Base-by-base conservation (phyloP, 2,888 invertebrate species). In the Pristionchus arcanus region DNA sequence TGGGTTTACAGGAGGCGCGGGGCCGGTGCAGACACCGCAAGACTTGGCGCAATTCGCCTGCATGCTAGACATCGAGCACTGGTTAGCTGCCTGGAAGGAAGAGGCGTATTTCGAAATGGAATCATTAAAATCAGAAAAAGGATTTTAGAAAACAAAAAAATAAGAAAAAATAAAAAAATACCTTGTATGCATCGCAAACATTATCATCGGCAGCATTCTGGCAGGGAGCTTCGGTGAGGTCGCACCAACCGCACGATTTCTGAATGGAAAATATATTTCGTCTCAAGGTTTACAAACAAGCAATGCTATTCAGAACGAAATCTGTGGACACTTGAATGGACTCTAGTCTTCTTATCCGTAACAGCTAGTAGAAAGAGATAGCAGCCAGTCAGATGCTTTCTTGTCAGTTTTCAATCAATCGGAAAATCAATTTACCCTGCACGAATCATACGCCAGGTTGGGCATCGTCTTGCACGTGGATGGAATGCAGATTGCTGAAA, bases 211-310 rank as follows among this genome's bases (percentile, higher is more conserved):
- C 81, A 16, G 25, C 42, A 21, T 81, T 81, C 49, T 11, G 11
- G 49, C 81, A 81, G 28, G 81, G 81, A 4, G 81, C n/a, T n/a
- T n/a, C 25, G 28, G 49, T 28, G 49, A 81, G 81, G 15, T 81
- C 81, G 28, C 81, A 81, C 81, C 81, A 81, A 9, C 81, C 81
- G 37, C 81, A 81, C 42, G 49, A 28, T n/a, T 42, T 53, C 81
- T 81, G 81, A 77, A 42, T 42, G 77, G 2, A 25, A 0, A 25
- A 21, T 77, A 2, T 16, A 21, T 66, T n/a, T 25, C 7, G 13
- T 5, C n/a, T 3, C 5, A n/a, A 68, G 2, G n/a, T 68, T n/a
- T 2, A 28, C 15, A 68, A 68, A n/a, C 3, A 13, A 13, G 13
- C n/a, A 28, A n/a, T 68, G n/a, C n/a, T n/a, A n/a, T n/a, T n/a